Evolutionary conservation across 2,888 invertebrate species (phyloP).

Genomic region (Latheticus oryzae): DNA sequence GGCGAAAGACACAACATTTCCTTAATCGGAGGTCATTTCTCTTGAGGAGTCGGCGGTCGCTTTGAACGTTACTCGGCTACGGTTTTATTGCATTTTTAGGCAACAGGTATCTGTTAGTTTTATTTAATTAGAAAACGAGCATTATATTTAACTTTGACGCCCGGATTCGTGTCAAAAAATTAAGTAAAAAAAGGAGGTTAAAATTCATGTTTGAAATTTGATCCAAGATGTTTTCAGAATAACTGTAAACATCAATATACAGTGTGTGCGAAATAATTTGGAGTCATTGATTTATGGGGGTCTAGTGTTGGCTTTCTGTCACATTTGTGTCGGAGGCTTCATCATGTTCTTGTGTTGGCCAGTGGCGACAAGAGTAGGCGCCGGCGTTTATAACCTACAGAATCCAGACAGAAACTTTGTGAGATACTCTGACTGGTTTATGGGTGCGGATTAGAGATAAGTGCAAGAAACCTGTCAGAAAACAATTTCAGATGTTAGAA

Average conservation of each 20-base stretch:
- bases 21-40: conserved; percentile 46
- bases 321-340: conserved; percentile 35
- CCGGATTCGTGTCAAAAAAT: conserved; percentile 22
- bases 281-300: conserved; percentile 39
- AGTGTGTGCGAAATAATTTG: too few relatives aligned
- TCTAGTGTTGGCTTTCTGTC: conserved; percentile 23
- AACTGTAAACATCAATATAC: too few relatives aligned
- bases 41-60: conserved; percentile 41
- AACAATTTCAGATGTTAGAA: too few relatives aligned
- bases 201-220: too few relatives aligned
- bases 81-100: conserved; percentile 48
- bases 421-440: conserved; percentile 42
- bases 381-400: conserved; percentile 49
- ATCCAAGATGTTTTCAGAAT: too few relatives aligned
- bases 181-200: too few relatives aligned
- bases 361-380: conserved; percentile 51
- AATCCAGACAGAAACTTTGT: conserved; percentile 39
- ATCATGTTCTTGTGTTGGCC: conserved; percentile 38
- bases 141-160: conserved; percentile 43
- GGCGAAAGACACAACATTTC: conserved; percentile 41
- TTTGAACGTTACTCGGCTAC: conserved; percentile 43
- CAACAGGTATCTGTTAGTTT: conserved; percentile 45
- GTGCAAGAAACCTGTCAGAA: conserved; percentile 30
- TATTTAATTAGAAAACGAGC: conserved; percentile 44
- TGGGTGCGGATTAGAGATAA: conserved; percentile 39